Conservation (phyloP, 2,888 invertebrate genomes). For the Cyrtodaria siliqua region DNA sequence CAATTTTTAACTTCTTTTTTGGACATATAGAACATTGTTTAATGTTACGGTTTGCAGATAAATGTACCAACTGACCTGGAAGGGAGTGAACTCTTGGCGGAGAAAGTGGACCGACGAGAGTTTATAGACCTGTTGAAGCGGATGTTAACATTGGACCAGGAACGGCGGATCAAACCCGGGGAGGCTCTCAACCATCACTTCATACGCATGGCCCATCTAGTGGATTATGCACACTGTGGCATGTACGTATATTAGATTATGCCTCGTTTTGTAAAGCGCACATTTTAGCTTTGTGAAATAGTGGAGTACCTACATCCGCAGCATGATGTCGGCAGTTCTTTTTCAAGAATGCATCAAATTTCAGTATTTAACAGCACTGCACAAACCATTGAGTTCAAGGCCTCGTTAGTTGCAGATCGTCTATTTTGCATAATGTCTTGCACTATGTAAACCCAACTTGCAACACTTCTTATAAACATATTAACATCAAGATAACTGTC, state of each 20-base stretch:
- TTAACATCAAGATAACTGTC: too few relatives aligned
- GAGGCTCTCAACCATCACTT: slow-evolving; percentile 98
- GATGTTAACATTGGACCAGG: slow-evolving; percentile 99
- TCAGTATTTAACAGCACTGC: too few relatives aligned
- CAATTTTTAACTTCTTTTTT: neutral
- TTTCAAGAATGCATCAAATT: too few relatives aligned
- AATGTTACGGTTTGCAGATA: slow-evolving; percentile 82
- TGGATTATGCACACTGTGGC: slow-evolving; percentile 98
- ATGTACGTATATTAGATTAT: slow-evolving; percentile 87
- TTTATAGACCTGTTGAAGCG: slow-evolving; percentile 99
- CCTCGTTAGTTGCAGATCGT: too few relatives aligned
- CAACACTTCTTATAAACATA: too few relatives aligned
- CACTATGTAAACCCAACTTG: too few relatives aligned
- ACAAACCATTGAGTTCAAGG: too few relatives aligned
- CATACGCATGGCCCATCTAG: slow-evolving; percentile 95
- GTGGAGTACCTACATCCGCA: too few relatives aligned
- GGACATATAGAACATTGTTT: slow-evolving; percentile 3
- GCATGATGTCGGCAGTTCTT: too few relatives aligned
- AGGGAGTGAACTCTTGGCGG: slow-evolving; percentile 97
- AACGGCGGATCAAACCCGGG: slow-evolving; percentile 97
- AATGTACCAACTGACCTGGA: slow-evolving; percentile 92
- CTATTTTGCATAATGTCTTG: too few relatives aligned
- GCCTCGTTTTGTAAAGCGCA: too few relatives aligned
- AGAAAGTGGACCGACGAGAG: slow-evolving; percentile 98
- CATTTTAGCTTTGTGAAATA: too few relatives aligned